phyloP scores from a whole-genome alignment of 1,140 invertebrate species.

The Himalopsyche phryganea region DNA sequence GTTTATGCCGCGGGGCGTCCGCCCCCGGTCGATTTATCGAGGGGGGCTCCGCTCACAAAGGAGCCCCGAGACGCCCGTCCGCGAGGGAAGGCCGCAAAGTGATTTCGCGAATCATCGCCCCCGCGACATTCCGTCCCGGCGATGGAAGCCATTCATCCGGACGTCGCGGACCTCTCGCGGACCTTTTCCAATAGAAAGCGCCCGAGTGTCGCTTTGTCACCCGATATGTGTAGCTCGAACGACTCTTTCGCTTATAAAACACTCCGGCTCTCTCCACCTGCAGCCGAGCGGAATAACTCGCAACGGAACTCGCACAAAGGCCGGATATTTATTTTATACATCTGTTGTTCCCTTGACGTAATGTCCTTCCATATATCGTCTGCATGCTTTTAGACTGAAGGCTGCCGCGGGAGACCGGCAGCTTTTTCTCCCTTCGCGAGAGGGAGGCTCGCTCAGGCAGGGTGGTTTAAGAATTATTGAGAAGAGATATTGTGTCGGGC shows the following conservation, averaged over 20 bases:
- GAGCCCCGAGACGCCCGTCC: constrained; percentile 8
- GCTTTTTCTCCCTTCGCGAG: not conserved
- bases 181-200: constrained; percentile 5
- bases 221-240: constrained; percentile 13
- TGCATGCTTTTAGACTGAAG: constrained; percentile 22
- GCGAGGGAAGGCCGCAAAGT: constrained; percentile 26
- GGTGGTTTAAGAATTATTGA: constrained; percentile 19
- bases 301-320: constrained; percentile 12
- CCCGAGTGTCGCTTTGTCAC: constrained; percentile 17
- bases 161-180: not conserved
- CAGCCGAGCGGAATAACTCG: constrained; percentile 2
- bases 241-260: not conserved
- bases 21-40: constrained; percentile 27
- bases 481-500: constrained; percentile 13
- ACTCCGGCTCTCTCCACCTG: not conserved
- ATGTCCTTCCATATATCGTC: constrained; percentile 20
- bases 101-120: constrained; percentile 34
- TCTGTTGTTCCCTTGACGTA: constrained; percentile 28
- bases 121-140: constrained; percentile 16
- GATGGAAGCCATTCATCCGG: constrained; percentile 20
- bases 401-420: not conserved
- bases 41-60: constrained; percentile 25
- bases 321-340: constrained; percentile 31
- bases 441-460: not conserved
- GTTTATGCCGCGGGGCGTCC: constrained; percentile 22